Conservation (phyloP, 1,140 invertebrate species). For the Lepidurus couesii region DNA sequence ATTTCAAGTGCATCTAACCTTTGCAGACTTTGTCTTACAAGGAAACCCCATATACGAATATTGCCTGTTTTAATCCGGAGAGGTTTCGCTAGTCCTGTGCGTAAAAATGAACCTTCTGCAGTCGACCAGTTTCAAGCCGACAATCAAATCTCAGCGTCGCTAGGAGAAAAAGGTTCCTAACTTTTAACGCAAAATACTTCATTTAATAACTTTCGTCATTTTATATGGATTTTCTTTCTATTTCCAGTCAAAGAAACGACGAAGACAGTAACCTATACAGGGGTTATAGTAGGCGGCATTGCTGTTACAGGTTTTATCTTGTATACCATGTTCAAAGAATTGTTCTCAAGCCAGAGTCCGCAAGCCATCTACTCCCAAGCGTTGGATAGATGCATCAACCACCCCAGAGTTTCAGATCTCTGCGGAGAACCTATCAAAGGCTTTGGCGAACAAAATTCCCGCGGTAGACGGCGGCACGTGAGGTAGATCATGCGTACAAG, state of each 20-base stretch:
- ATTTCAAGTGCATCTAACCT: not conserved
- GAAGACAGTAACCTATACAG: slow-evolving; percentile 73
- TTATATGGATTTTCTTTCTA: slow-evolving; percentile 30
- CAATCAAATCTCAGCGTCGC: not conserved
- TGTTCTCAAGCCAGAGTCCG: slow-evolving; percentile 79
- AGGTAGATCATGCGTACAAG: slow-evolving; percentile 45
- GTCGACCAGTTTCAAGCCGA: not conserved
- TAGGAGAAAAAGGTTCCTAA: not conserved
- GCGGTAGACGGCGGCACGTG: slow-evolving; percentile 62
- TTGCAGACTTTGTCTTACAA: not conserved
- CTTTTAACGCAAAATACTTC: not conserved
- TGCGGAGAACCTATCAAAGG: slow-evolving; percentile 81
- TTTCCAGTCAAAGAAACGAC: slow-evolving; percentile 73
- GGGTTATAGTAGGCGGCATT: slow-evolving; percentile 69
- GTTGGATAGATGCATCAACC: slow-evolving; percentile 61
- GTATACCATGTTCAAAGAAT: slow-evolving; percentile 72
- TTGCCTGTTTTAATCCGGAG: not conserved
- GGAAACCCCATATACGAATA: not conserved
- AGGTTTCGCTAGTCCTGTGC: not conserved
- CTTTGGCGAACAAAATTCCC: slow-evolving; percentile 73
- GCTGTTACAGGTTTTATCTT: slow-evolving; percentile 71
- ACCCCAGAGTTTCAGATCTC: slow-evolving; percentile 63
- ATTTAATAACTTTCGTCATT: not conserved
- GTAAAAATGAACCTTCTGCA: not conserved
- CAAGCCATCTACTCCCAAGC: slow-evolving; percentile 76